Percentiles rank a stretch among this genome's conserved stretches.
Evolutionary conservation across 92 coral and sea anemone species (phyloP).

Genomic region (Montipora capitata): DNA sequence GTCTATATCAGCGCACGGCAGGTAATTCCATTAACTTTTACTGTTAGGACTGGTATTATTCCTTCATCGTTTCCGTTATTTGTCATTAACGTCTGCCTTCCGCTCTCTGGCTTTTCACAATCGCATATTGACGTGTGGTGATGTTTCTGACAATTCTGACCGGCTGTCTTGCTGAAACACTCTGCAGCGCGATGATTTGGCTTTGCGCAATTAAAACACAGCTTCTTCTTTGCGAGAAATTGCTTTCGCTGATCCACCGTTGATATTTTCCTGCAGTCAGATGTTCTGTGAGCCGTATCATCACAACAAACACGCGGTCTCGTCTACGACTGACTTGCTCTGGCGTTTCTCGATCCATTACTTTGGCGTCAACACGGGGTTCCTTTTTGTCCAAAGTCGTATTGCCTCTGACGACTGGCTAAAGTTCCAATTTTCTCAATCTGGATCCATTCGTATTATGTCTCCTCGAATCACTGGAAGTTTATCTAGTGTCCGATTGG

Average conservation of each 20-base stretch:
- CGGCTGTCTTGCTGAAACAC: conserved; percentile 20
- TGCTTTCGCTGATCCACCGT: neutral
- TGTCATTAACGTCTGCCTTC: neutral
- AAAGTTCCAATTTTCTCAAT: conserved; percentile 20
- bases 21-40: neutral
- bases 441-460: neutral
- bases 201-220: conserved; percentile 27
- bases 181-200: conserved; percentile 24
- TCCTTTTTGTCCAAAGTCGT: neutral
- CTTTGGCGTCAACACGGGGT: neutral
- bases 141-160: conserved; percentile 5
- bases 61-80: neutral
- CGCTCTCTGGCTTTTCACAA: neutral
- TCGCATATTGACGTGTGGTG: conserved; percentile 41
- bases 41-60: neutral
- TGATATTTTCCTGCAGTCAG: conserved; percentile 6
- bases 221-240: conserved; percentile 32
- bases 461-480: neutral
- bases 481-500: neutral
- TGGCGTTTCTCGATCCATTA: neutral
- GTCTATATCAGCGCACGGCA: conserved; percentile 15
- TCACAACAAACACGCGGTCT: conserved; percentile 9
- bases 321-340: neutral
- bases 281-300: conserved; percentile 8
- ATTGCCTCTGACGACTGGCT: conserved; percentile 1